phyloP scores from a whole-genome alignment of 2,113 vertebrate genomes.

The Ciconia boyciana region DNA sequence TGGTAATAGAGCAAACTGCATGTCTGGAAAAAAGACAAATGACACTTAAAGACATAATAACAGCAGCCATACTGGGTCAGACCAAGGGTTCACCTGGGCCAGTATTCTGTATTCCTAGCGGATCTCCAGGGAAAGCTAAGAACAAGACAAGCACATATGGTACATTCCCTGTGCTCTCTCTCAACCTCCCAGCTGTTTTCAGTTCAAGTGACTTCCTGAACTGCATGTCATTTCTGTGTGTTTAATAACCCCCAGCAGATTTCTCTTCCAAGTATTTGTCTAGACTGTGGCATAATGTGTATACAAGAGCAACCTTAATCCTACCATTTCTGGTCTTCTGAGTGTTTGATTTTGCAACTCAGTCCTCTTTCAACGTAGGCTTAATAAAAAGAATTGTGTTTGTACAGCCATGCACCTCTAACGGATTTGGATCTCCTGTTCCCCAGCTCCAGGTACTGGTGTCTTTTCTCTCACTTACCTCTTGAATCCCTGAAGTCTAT shows the following conservation, averaged over 20 bases:
- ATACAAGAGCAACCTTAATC: neutral
- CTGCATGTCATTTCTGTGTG: neutral
- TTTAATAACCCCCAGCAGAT: neutral
- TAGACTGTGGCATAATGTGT: neutral
- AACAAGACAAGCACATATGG: neutral
- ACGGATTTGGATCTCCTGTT: neutral
- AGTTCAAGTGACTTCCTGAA: neutral
- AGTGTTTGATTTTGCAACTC: neutral
- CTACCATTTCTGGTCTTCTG: neutral
- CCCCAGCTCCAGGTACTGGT: neutral
- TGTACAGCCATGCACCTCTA: neutral
- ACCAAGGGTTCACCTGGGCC: neutral
- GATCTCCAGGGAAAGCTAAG: neutral
- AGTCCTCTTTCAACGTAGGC: neutral
- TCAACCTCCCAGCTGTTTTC: neutral
- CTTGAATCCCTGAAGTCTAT: conserved; percentile 92
- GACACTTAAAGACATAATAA: neutral
- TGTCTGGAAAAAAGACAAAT: neutral
- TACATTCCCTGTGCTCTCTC: neutral
- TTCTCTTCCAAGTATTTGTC: neutral
- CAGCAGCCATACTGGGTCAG: neutral
- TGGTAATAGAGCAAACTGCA: neutral
- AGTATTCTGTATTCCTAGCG: neutral
- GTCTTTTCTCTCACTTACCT: conserved; percentile 72
- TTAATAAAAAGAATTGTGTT: neutral